A percentile compares a stretch with the other conserved stretches of the same genome.
Evolutionary conservation across 1,140 invertebrate species (phyloP).

Genomic region (Drosophila fuyamai): DNA sequence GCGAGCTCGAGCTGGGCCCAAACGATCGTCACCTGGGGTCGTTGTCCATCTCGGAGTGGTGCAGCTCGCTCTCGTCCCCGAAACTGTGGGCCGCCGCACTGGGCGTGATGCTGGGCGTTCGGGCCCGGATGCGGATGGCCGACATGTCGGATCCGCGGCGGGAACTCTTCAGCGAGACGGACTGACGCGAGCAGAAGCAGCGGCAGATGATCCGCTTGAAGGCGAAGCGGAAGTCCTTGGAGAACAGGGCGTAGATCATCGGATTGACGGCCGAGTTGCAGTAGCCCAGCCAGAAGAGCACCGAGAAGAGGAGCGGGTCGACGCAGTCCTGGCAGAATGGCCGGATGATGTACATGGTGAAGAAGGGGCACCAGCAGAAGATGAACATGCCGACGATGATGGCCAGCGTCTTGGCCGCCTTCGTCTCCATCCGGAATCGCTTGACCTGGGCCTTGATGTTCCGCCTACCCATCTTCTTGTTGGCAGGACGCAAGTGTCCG

Average conservation of each 20-base stretch:
- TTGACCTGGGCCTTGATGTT: conserved; percentile 86
- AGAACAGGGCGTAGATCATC: conserved; percentile 95
- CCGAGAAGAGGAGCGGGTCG: conserved; percentile 90
- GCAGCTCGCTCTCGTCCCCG: conserved; percentile 86
- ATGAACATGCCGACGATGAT: conserved; percentile 97
- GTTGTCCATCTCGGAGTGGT: conserved; percentile 84
- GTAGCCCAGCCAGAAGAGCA: conserved; percentile 96
- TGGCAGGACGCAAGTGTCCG: conserved; percentile 61
- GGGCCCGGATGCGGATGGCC: conserved; percentile 86
- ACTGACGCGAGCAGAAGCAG: conserved; percentile 85
- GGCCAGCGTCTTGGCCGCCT: conserved; percentile 95
- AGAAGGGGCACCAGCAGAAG: conserved; percentile 95
- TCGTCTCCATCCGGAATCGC: conserved; percentile 90
- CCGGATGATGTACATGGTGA: conserved; percentile 93
- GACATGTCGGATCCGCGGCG: conserved; percentile 89
- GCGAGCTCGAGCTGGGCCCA: conserved; percentile 83
- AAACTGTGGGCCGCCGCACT: conserved; percentile 84
- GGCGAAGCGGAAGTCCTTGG: conserved; percentile 92
- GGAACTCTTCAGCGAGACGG: conserved; percentile 75
- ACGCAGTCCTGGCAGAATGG: conserved; percentile 90
- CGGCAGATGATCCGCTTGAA: conserved; percentile 91
- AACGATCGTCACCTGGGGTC: conserved; percentile 87
- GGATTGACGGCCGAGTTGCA: conserved; percentile 96
- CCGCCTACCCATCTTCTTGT: conserved; percentile 88
- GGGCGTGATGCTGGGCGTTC: conserved; percentile 85